Percentiles rank a stretch among this genome's conserved stretches.
Evolutionary conservation across 2,113 vertebrate species (phyloP).

Genomic region (Archocentrus centrarchus): DNA sequence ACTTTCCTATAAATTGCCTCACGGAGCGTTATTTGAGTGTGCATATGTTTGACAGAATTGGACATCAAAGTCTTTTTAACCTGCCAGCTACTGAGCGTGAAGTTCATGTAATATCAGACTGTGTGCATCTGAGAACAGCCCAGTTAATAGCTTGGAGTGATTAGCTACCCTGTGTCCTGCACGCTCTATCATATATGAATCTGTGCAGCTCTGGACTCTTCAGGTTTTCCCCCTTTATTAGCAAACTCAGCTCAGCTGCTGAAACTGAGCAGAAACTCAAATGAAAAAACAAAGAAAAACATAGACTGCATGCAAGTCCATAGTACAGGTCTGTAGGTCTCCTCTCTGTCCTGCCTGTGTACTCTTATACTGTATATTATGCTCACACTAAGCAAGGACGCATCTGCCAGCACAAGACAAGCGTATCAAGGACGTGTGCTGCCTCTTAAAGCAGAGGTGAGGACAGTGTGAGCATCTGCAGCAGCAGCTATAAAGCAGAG

Average conservation of each 20-base stretch:
- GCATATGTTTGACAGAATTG: neutral
- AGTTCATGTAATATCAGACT: neutral
- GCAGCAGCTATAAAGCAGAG: slow-evolving; percentile 12
- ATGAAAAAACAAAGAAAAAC: neutral
- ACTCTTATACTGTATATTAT: neutral
- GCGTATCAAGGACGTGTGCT: slow-evolving; percentile 17
- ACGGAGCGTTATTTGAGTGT: neutral
- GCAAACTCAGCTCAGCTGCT: neutral
- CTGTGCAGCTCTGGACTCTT: no score
- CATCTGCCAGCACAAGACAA: slow-evolving; percentile 1
- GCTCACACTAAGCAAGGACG: neutral
- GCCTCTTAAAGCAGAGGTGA: slow-evolving; percentile 12
- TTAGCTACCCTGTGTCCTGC: neutral
- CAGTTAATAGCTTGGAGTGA: neutral
- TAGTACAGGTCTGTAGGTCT: neutral
- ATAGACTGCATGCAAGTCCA: neutral
- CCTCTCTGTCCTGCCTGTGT: neutral
- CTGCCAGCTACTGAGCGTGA: neutral
- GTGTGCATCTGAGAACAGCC: neutral
- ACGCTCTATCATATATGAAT: neutral
- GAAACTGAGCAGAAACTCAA: neutral
- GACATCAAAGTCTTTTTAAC: neutral
- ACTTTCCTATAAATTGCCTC: neutral
- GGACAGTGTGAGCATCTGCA: neutral
- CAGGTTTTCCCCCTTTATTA: neutral